Conservation (phyloP, 1,140 invertebrate genomes). For the Holotrichia oblita region DNA sequence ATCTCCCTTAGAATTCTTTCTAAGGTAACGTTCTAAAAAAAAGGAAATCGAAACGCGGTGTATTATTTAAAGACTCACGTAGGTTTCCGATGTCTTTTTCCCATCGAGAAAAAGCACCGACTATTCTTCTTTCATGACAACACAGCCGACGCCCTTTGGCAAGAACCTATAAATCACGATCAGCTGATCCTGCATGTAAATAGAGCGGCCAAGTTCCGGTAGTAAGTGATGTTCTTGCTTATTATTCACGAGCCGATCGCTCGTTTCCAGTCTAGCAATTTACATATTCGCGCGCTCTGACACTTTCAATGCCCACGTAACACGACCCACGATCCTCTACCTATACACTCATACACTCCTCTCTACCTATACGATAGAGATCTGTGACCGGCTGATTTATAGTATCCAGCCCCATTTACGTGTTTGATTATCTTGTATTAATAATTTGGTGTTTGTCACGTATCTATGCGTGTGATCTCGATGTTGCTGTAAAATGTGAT, state of each 20-base stretch:
- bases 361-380: conserved; percentile 47
- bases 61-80: neutral
- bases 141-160: neutral
- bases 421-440: conserved; percentile 47
- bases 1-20: neutral
- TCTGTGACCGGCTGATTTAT: conserved; percentile 47
- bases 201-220: neutral
- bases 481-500: too few species aligned
- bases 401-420: conserved; percentile 38
- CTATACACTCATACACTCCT: conserved; percentile 44
- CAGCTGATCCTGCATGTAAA: neutral
- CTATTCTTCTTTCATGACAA: conserved; percentile 7
- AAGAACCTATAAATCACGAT: neutral
- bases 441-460: conserved; percentile 47
- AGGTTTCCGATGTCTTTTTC: conserved; percentile 1
- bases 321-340: conserved; percentile 45
- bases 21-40: neutral
- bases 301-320: conserved; percentile 38
- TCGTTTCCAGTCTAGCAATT: conserved; percentile 42
- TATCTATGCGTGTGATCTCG: neutral
- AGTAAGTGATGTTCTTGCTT: conserved; percentile 12
- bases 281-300: conserved; percentile 40
- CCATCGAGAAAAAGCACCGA: neutral
- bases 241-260: conserved; percentile 12
- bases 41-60: neutral